phyloP scores from a whole-genome alignment of 30 jellyfish, hydroid and myxozoan genomes.

The Catostylus mosaicus region DNA sequence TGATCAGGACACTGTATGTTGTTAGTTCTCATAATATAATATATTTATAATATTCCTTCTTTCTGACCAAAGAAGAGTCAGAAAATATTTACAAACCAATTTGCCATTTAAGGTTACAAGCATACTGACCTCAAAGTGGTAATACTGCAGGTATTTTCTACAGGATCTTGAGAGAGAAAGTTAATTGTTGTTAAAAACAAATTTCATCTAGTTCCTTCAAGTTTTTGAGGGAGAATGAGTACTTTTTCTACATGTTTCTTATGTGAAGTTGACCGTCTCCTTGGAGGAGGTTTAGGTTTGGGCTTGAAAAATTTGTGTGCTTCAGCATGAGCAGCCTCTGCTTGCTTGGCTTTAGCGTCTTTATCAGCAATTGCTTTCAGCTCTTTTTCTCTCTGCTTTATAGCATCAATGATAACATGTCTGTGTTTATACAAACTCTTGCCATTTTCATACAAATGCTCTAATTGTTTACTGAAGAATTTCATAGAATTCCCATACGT shows the following conservation, averaged over 20 bases:
- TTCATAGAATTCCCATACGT: constrained; percentile 54
- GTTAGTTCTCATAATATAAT: no score
- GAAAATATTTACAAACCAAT: no score
- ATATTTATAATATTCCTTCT: no score
- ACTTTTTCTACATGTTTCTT: constrained; percentile 27
- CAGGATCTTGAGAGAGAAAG: no score
- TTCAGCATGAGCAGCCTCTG: constrained; percentile 17
- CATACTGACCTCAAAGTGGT: no score
- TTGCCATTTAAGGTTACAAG: no score
- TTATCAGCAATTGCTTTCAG: constrained; percentile 69
- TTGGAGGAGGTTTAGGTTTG: constrained; percentile 52
- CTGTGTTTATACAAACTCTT: constrained; percentile 47
- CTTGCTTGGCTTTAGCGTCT: constrained; percentile 47
- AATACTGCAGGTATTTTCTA: no score
- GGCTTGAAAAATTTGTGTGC: constrained; percentile 56
- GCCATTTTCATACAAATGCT: constrained; percentile 57
- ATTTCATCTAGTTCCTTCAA: background rate
- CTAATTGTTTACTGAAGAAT: constrained; percentile 60
- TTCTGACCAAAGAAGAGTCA: no score
- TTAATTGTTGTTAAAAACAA: no score
- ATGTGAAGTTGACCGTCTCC: constrained; percentile 52
- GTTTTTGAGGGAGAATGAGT: background rate
- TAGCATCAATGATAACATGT: constrained; percentile 44
- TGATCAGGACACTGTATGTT: no score
- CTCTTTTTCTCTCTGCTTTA: constrained; percentile 62